Percentiles rank a stretch among this genome's conserved stretches.
phyloP scores from a whole-genome alignment of 2,113 vertebrate species.

The Phylloscopus trochiloides region DNA sequence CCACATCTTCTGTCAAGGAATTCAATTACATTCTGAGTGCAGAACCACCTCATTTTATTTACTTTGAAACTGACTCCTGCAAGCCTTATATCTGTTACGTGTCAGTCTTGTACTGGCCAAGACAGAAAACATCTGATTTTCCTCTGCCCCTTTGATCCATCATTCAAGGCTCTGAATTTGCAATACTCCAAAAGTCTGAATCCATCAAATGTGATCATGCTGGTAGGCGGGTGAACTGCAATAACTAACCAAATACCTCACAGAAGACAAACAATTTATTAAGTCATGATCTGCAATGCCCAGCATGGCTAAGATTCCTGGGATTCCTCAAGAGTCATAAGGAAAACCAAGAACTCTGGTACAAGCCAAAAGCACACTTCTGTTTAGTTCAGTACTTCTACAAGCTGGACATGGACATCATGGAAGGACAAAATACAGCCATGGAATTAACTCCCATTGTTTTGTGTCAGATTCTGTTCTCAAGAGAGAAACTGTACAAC shows the following conservation, averaged over 20 bases:
- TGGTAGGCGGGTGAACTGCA: background rate
- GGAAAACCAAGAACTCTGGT: background rate
- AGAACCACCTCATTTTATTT: background rate
- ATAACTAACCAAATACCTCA: background rate
- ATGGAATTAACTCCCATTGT: background rate
- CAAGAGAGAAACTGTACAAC: background rate
- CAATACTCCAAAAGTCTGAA: background rate
- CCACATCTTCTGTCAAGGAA: background rate
- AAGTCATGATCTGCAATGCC: background rate
- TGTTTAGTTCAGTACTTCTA: background rate
- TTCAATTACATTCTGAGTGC: background rate
- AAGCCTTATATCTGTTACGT: background rate
- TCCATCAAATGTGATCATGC: background rate
- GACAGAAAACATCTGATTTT: background rate
- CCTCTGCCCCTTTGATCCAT: background rate
- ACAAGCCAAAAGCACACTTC: background rate
- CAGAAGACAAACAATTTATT: background rate
- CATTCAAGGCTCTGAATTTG: background rate
- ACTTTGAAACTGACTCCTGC: background rate
- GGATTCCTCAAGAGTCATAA: background rate
- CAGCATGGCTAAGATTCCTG: background rate
- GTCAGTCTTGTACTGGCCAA: background rate
- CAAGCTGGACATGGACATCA: rapidly evolving
- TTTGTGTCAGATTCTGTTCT: background rate
- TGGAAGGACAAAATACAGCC: background rate